Evolutionary conservation across 2,797 vertebrate genomes (phyloP), one percentile per base, ranked within the genome.

Genomic region (Poeciliopsis presidionis): DNA sequence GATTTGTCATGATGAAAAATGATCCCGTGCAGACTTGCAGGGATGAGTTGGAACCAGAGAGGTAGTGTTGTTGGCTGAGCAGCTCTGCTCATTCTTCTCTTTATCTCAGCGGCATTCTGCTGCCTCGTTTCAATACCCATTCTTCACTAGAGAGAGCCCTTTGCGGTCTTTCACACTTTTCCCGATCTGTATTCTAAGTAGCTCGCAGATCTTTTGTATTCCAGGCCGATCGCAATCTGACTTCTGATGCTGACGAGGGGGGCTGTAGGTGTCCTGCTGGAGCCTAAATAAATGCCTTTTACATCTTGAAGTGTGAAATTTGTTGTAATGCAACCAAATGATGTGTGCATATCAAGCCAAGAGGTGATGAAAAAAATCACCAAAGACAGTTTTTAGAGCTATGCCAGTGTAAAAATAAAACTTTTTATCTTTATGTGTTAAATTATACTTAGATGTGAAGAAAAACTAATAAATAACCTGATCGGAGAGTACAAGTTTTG

Each of bases 101-200:
- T 93, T 93, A 93, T 94, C 93, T 95, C 75, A 1, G 81, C 82
- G 79, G 73, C 93, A 93, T 94, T 95, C 91, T 93, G 93, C 89
- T 85, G 78, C 90, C 85, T 93, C 86, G 91, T 94, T 95, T 94
- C 92, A 94, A 95, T 94, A 90, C 84, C 88, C 84, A 93, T 95
- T 94, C 93, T 93, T 93, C 83, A 87, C 77, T 70, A 72, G 83
- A 88, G 87, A 89, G 88, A 85, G 85, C 85, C 81, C 87, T 88
- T 86, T 63, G 25, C 86, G 59, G 84, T 81, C 87, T 79, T 94
- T 94, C 92, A 94, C 93, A 93, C 91, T 86, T 92, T 76, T 86
- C 74, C 87, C 87, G 86, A 94, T 95, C 93, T 94, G 92, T 94
- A 94, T 95, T 94, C 92, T 84, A 95, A 95, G 88, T 92, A 84